Evolutionary conservation across 2,113 vertebrate species (phyloP), one percentile per base, ranked within the genome.

Genomic region (Rhinopomastus cyanomelas): DNA sequence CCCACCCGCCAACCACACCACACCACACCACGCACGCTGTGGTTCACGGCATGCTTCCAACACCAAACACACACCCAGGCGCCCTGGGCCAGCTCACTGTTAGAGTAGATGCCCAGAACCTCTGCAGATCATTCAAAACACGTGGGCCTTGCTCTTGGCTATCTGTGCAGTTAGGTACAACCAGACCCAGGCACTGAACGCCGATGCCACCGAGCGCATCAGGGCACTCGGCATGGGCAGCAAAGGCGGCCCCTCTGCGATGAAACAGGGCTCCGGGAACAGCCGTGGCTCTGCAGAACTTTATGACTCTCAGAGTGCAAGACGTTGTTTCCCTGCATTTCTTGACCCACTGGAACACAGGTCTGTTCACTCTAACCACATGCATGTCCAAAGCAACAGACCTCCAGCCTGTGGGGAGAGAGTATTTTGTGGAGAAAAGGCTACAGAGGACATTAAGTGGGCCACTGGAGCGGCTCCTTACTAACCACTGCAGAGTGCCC

Each of bases 401-500:
- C 44, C 66, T 93, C 92, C 73, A 74, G 89, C 72, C 53, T 55
- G n/a, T 60, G 18, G 68, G 29, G 48, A 91, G 52, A 89, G 67
- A 92, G 68, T 37, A 83, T 72, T 89, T 78, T 65, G 81, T 5
- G 81, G 34, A 56, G 57, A 83, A 93, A 93, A 91, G 56, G 76
- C 90, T 73, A 59, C 25, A 88, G 71, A 86, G 84, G 87, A 88
- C 65, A 77, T 68, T 48, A 89, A 87, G 68, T 53, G 88, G 81
- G 80, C 81, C 95, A 85, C 5, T 67, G 81, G 85, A 93, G 48
- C 76, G 74, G 78, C 92, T 95, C 89, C 91, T 94, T 15, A 60
- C 76, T 95, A 94, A 96, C 92, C 88, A 96, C 75, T 85, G 87
- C 95, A 77, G 81, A 74, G 93, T 55, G 84, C 62, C 87, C 62